phyloP scores from a whole-genome alignment of 2,888 invertebrate genomes.

The Criorhina ranunculi region DNA sequence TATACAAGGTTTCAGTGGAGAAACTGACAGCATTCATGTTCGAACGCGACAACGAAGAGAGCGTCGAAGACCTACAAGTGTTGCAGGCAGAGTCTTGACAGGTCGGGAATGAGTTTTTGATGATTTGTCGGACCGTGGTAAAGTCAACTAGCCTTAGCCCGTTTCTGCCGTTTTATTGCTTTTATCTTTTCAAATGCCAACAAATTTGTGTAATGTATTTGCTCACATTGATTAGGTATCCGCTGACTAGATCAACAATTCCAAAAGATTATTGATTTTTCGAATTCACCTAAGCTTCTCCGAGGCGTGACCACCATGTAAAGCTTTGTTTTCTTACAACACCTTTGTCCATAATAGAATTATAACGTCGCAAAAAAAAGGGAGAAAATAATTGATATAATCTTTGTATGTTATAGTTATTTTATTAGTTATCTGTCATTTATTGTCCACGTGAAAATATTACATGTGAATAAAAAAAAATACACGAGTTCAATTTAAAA shows the following conservation, averaged over 20 bases:
- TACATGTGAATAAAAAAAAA: not conserved
- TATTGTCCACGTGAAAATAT: slow-evolving; percentile 1
- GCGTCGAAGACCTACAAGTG: no score
- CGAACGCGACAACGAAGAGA: no score
- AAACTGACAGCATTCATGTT: no score
- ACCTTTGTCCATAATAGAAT: not conserved
- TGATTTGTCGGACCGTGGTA: no score
- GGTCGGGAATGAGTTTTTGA: no score
- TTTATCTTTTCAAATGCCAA: not conserved
- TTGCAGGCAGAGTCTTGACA: no score
- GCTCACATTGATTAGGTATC: slow-evolving; percentile 1
- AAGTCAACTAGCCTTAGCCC: no score
- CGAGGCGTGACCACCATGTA: not conserved
- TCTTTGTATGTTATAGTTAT: no score
- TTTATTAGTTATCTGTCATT: not conserved
- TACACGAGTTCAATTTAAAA: not conserved
- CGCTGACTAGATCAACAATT: not conserved
- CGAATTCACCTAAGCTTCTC: not conserved
- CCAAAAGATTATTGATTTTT: slow-evolving; percentile 5
- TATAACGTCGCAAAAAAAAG: slow-evolving; percentile 6
- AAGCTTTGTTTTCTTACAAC: not conserved
- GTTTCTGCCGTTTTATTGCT: no score
- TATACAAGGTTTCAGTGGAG: no score
- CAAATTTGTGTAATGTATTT: not conserved
- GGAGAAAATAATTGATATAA: not conserved